These are phyloP conservation scores for Amorpha juglandis DNA, from an alignment of 2,888 invertebrate genomes.

Conservation along the genomic window DNA sequence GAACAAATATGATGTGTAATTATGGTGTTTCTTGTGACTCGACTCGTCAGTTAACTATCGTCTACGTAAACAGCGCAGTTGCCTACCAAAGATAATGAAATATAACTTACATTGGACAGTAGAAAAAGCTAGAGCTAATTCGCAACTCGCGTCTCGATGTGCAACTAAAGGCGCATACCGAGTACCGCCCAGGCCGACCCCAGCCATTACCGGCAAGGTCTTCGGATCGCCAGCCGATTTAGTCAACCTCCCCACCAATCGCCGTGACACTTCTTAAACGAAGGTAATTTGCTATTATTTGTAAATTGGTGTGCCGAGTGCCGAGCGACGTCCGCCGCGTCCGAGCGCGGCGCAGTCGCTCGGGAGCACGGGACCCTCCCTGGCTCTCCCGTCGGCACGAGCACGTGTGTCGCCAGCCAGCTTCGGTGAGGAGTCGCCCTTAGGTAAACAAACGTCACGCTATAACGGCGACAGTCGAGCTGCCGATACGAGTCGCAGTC, in stretches of 20 bases:
- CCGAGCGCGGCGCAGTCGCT: conserved; percentile 69
- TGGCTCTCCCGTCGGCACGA: conserved; percentile 58
- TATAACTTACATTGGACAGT: conserved; percentile 33
- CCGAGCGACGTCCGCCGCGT: conserved; percentile 73
- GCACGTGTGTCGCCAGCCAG: too few relatives aligned
- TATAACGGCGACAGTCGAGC: conserved; percentile 51
- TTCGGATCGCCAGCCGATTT: conserved; percentile 79
- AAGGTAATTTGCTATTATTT: conserved; percentile 84
- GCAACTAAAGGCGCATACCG: conserved; percentile 63
- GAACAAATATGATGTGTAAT: neutral
- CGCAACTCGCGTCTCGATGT: conserved; percentile 60
- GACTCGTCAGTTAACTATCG: conserved; percentile 5
- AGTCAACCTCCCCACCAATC: conserved; percentile 81
- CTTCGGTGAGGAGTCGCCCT: conserved; percentile 49
- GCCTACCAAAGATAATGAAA: conserved; percentile 29
- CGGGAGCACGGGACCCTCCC: conserved; percentile 72
- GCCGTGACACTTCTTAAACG: conserved; percentile 82
- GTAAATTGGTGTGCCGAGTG: conserved; percentile 79
- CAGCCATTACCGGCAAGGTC: conserved; percentile 81
- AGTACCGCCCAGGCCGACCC: conserved; percentile 63
- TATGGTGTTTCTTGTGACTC: neutral
- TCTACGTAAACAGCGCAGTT: neutral
- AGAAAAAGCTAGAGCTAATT: conserved; percentile 51
- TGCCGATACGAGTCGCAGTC: conserved; percentile 69
- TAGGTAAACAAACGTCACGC: conserved; percentile 69